Evolutionary conservation across 2,888 invertebrate genomes (phyloP), one percentile per base, ranked within the genome.

Genomic region (Ditylenchus weischeri): DNA sequence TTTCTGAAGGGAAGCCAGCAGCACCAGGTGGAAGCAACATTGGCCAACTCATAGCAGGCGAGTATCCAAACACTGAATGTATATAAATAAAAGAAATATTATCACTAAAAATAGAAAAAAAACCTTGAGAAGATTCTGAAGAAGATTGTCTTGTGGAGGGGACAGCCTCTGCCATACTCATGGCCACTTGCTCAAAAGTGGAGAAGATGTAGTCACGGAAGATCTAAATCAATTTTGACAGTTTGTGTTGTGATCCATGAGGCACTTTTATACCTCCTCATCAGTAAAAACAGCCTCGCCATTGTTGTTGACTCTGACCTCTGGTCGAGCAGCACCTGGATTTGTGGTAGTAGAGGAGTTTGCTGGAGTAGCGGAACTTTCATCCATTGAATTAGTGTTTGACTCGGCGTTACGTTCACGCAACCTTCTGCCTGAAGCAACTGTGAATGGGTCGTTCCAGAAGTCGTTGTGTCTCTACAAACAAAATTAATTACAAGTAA

Each of bases 401-500:
- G 50, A 57, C 13, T 38, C 21, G 8, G n/a, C 15, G 38, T 19
- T 15, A n/a, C 35, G 62, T 47, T 50, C 51, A 15, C 62, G 66
- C 47, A 62, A 62, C 29, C 18, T 19, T 7, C 60, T 47, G n/a
- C 66, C 66, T 29, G 62, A 62, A n/a, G 64, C 64, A 15, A 65
- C 48, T 5, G 66, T 66, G 21, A 43, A 43, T 21, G 66, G 66
- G 38, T 66, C 66, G 62, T 66, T 66, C 66, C 66, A 66, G 57
- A 66, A 66, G 51, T 66, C 51, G 62, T 29, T 43, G 64, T 66
- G 54, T 23, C 64, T 54, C 64, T 65, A 21, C 35, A 62, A 13
- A n/a, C n/a, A n/a, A n/a, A n/a, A 18, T 65, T 43, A 6, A 21
- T 18, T 11, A 10, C 23, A 49, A 23, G 21, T 36, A 38, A 35